Conservation (phyloP, 1,140 invertebrate species). For the Melanaphis sacchari region DNA sequence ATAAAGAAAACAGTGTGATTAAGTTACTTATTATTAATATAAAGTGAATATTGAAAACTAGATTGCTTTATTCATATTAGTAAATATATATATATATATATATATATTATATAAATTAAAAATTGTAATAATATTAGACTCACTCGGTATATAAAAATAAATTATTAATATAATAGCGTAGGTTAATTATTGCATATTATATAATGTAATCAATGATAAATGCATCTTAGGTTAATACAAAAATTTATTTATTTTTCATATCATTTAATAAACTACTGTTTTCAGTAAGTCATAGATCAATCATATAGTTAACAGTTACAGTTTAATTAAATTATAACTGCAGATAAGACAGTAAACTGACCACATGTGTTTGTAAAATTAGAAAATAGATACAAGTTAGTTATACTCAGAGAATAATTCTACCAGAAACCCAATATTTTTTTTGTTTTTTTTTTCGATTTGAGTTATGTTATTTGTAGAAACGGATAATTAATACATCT, state of each 20-base stretch:
- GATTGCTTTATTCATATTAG: neutral
- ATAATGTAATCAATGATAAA: neutral
- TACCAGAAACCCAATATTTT: too few relatives aligned
- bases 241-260: constrained; percentile 3
- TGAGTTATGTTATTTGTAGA: neutral
- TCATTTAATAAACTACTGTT: neutral
- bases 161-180: neutral
- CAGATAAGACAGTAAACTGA: neutral
- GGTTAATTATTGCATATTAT: constrained; percentile 1
- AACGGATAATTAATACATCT: neutral
- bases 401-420: neutral
- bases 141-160: neutral
- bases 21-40: neutral
- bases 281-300: constrained; percentile 8
- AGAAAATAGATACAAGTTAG: neutral
- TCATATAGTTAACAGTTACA: neutral
- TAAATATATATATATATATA: neutral
- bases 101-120: too few relatives aligned
- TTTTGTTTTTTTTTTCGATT: neutral
- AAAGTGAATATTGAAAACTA: neutral
- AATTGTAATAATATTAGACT: neutral
- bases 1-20: neutral
- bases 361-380: neutral
- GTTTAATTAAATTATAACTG: constrained; percentile 1
- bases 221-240: neutral